These are phyloP conservation scores for Poeciliopsis gracilis DNA, from an alignment of 2,797 vertebrate species.

Conservation along the genomic window DNA sequence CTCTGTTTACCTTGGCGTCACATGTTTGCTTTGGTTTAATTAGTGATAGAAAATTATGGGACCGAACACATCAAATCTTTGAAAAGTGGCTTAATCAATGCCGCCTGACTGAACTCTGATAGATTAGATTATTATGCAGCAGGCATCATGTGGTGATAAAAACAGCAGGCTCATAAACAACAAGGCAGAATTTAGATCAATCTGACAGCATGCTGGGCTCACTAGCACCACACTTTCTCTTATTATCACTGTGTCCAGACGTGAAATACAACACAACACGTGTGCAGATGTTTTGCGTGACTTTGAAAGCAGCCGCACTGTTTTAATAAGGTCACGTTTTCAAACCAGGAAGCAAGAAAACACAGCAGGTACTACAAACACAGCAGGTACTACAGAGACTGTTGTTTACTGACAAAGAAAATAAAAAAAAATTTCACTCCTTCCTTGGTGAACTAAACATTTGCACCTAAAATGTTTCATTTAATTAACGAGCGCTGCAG, in stretches of 20 bases:
- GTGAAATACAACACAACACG: background rate
- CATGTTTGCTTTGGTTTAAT: constrained; percentile 2
- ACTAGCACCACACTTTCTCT: background rate
- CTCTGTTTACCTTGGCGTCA: background rate
- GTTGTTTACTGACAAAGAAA: background rate
- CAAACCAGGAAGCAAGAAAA: background rate
- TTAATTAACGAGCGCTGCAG: background rate
- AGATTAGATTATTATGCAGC: constrained; percentile 3
- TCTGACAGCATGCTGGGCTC: background rate
- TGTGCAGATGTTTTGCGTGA: background rate
- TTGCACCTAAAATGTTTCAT: background rate
- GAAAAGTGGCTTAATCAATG: background rate
- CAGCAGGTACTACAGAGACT: background rate
- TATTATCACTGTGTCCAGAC: background rate
- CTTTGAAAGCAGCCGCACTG: background rate
- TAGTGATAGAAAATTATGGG: background rate
- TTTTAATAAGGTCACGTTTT: background rate
- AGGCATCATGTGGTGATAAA: constrained; percentile 5
- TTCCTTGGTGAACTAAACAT: background rate
- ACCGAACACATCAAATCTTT: background rate
- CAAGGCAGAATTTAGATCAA: background rate
- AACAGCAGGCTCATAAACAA: constrained; percentile 18
- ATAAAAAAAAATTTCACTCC: background rate
- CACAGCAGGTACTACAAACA: background rate
- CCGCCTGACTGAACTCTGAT: constrained; percentile 7